These are phyloP conservation scores for Lasioglossum lativentre DNA, from an alignment of 2,888 invertebrate species.

Conservation along the genomic window DNA sequence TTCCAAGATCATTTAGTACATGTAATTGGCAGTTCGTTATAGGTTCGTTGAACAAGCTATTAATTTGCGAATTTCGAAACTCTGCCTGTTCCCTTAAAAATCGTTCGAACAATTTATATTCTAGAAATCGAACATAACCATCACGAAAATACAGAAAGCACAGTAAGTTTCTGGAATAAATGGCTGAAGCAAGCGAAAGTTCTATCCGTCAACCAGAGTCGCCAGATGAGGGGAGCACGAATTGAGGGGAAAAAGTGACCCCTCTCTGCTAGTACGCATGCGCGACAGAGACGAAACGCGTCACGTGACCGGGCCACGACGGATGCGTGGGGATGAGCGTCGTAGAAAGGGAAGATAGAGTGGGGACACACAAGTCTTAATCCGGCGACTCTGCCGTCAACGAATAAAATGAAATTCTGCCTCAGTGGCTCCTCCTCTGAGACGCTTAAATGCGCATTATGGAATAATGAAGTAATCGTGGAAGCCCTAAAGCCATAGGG, in stretches of 20 bases:
- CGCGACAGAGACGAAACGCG: too few species aligned
- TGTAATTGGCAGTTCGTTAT: neutral
- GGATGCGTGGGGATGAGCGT: too few species aligned
- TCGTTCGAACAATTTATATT: neutral
- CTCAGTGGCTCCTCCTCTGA: neutral
- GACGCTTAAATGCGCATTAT: slow-evolving; percentile 26
- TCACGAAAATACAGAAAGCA: neutral
- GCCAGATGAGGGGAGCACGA: too few species aligned
- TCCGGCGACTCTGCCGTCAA: neutral
- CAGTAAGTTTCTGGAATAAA: neutral
- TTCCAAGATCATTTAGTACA: neutral
- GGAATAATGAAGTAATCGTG: slow-evolving; percentile 56
- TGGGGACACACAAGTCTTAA: too few species aligned
- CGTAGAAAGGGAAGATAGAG: too few species aligned
- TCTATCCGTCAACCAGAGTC: too few species aligned
- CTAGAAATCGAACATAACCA: neutral
- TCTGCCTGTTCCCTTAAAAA: neutral
- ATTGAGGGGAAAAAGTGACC: too few species aligned
- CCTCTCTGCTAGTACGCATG: too few species aligned
- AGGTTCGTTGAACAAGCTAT: neutral
- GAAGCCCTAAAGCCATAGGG: slow-evolving; percentile 53
- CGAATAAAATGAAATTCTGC: slow-evolving; percentile 6
- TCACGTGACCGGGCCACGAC: too few species aligned
- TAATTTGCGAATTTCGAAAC: neutral
- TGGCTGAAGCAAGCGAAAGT: too few species aligned